phyloP scores from a whole-genome alignment of 1,140 invertebrate genomes.

The Phymorhynchus buccinoides region DNA sequence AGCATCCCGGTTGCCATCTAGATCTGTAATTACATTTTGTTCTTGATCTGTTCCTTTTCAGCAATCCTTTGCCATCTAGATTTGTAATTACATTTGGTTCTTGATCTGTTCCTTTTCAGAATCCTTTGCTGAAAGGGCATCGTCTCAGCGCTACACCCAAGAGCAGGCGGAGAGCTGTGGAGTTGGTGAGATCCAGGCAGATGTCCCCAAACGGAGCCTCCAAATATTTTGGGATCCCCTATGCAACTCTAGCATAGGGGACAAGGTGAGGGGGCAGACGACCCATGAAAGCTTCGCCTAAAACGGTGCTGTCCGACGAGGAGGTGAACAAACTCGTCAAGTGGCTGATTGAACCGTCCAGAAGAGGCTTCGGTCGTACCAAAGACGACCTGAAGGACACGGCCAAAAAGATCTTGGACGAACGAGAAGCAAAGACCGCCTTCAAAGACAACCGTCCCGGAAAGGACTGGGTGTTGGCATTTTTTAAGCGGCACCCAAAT shows the following conservation, averaged over 20 bases:
- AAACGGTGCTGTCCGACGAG: constrained; percentile 11
- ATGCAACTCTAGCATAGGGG: not conserved
- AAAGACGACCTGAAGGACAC: constrained; percentile 32
- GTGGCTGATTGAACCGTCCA: constrained; percentile 35
- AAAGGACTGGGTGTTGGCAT: constrained; percentile 32
- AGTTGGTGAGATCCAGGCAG: not conserved
- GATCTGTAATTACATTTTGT: no score
- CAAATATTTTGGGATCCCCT: not conserved
- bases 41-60: no score
- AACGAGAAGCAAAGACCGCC: constrained; percentile 23
- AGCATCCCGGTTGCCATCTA: no score
- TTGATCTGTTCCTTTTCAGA: no score
- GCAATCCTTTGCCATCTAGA: no score
- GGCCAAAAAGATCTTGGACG: constrained; percentile 38
- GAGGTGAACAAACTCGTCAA: constrained; percentile 27
- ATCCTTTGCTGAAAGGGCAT: no score
- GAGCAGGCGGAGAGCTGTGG: not conserved
- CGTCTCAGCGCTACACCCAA: not conserved
- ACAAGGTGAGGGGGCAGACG: not conserved
- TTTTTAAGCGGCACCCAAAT: constrained; percentile 6
- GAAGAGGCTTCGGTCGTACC: constrained; percentile 39
- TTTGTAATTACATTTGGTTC: no score
- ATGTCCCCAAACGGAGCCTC: not conserved
- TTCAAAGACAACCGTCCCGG: constrained; percentile 41
- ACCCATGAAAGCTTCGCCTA: constrained; percentile 1